phyloP scores from a whole-genome alignment of 2,113 vertebrate genomes.

The Polypterus senegalus region DNA sequence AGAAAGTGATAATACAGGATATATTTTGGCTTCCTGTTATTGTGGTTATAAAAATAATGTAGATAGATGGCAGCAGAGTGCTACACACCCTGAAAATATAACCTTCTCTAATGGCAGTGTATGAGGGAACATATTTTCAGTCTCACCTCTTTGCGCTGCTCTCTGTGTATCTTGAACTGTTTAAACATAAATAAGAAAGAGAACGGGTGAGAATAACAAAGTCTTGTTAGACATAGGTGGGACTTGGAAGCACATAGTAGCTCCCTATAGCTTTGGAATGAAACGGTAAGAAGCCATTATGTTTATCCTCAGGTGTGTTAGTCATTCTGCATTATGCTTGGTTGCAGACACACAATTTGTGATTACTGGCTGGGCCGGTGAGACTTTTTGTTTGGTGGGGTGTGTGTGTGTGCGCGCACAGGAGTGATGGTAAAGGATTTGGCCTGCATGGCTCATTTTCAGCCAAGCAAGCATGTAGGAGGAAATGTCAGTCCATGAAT shows the following conservation, averaged over 20 bases:
- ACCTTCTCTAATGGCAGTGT: conserved; percentile 11
- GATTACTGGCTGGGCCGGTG: too few relatives aligned
- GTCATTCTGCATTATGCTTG: background rate
- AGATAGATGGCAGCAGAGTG: conserved; percentile 87
- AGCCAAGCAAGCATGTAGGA: conserved; percentile 45
- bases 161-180: conserved; percentile 26
- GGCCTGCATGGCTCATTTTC: conserved; percentile 38
- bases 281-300: conserved; percentile 13
- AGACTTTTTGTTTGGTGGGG: too few relatives aligned
- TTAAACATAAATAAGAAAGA: conserved; percentile 41
- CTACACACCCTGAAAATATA: conserved; percentile 31
- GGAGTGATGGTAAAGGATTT: conserved; percentile 34
- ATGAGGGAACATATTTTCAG: conserved; percentile 27
- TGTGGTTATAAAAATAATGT: conserved; percentile 1
- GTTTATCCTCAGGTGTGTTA: background rate
- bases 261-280: conserved; percentile 41
- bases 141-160: conserved; percentile 29
- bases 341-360: too few relatives aligned
- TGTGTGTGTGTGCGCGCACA: conserved; percentile 8
- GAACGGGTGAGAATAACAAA: conserved; percentile 39
- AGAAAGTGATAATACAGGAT: too few relatives aligned
- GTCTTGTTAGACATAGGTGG: conserved; percentile 34
- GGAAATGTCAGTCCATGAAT: conserved; percentile 54
- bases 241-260: conserved; percentile 21
- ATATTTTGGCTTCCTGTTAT: too few relatives aligned